Conservation (phyloP, 2,888 invertebrate species). For the Fragum fragum region DNA sequence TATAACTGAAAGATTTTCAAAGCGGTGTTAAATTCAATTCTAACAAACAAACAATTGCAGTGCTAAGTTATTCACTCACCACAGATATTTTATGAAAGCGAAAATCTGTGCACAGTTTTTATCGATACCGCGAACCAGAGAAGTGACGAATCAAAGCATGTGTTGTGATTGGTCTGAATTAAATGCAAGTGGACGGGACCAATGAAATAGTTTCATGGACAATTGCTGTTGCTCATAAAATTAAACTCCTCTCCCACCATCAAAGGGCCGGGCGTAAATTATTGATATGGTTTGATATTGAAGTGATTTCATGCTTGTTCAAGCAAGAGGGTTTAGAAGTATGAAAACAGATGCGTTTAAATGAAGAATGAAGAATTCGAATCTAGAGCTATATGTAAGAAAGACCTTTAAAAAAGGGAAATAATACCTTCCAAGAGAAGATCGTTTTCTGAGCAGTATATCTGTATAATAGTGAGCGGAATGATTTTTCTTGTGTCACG, state of each 20-base stretch:
- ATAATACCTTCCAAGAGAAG: too few relatives aligned
- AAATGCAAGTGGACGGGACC: constrained; percentile 50
- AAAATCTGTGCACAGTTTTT: background rate
- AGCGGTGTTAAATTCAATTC: too few relatives aligned
- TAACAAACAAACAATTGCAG: too few relatives aligned
- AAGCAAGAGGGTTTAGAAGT: background rate
- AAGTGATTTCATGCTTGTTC: background rate
- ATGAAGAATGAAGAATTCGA: too few relatives aligned
- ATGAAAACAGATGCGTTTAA: constrained; percentile 29
- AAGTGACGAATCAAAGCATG: constrained; percentile 54
- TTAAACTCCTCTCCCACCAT: constrained; percentile 36
- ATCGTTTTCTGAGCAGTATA: too few relatives aligned
- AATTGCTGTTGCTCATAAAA: constrained; percentile 63
- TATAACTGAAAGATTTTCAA: too few relatives aligned
- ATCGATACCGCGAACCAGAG: constrained; percentile 10
- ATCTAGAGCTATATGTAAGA: too few relatives aligned
- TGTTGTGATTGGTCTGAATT: constrained; percentile 48
- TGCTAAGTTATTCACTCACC: background rate
- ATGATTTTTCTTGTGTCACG: too few relatives aligned
- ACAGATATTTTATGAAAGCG: constrained; percentile 15
- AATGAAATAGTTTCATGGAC: constrained; percentile 60
- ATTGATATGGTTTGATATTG: constrained; percentile 34
- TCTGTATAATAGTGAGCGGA: too few relatives aligned
- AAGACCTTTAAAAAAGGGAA: too few relatives aligned
- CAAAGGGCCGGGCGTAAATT: constrained; percentile 45